A percentile compares a stretch with the other conserved stretches of the same genome.
phyloP scores from a whole-genome alignment of 2,888 invertebrate species.

The Quadriops clusia region DNA sequence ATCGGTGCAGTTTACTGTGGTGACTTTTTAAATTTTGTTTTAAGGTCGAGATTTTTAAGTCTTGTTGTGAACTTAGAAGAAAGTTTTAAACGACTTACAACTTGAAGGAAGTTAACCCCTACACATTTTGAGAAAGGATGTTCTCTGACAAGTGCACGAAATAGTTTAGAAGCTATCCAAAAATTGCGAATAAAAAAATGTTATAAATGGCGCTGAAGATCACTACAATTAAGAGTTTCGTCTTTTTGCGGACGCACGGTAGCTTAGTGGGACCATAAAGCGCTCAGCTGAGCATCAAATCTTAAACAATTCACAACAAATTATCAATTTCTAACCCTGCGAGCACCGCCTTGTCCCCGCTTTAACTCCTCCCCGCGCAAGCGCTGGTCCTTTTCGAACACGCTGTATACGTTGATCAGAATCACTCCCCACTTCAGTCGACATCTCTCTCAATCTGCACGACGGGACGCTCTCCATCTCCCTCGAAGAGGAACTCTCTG shows the following conservation, averaged over 20 bases:
- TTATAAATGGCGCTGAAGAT: slow-evolving; percentile 1
- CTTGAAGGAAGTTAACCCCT: too few species aligned
- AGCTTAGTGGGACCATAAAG: slow-evolving; percentile 11
- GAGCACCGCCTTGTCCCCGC: slow-evolving; percentile 31
- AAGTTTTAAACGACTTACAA: too few species aligned
- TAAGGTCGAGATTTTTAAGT: too few species aligned
- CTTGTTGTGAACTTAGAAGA: too few species aligned
- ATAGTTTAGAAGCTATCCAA: too few species aligned
- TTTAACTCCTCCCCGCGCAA: slow-evolving; percentile 34
- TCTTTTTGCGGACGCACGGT: not conserved
- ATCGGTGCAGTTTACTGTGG: too few species aligned
- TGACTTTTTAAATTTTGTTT: too few species aligned
- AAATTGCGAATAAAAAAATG: too few species aligned
- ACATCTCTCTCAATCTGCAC: slow-evolving; percentile 19
- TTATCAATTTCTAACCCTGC: slow-evolving; percentile 35
- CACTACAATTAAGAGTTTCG: not conserved
- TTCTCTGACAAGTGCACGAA: too few species aligned
- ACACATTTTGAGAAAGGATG: too few species aligned
- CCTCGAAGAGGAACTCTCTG: slow-evolving; percentile 17
- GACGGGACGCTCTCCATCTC: slow-evolving; percentile 20
- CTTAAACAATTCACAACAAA: slow-evolving; percentile 39
- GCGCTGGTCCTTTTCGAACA: slow-evolving; percentile 27
- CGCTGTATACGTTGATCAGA: slow-evolving; percentile 26
- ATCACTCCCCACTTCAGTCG: slow-evolving; percentile 27
- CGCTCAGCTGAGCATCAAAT: slow-evolving; percentile 33